These are phyloP conservation scores for Vespertilio murinus DNA, from an alignment of 2,797 vertebrate genomes.

Conservation along the genomic window DNA sequence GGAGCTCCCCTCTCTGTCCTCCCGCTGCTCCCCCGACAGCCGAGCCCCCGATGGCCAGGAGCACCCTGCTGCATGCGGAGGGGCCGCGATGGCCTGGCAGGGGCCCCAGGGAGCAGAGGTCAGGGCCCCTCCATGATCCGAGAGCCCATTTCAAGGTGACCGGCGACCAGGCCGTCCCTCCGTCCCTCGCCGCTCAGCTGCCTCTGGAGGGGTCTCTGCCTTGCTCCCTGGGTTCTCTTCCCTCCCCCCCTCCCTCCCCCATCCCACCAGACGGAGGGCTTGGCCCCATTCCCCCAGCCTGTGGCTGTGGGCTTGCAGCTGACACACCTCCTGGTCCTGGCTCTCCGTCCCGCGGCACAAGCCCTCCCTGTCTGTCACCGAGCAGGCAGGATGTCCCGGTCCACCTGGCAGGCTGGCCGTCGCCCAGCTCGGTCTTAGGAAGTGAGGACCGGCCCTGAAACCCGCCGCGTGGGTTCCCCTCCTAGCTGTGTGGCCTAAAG, in stretches of 20 bases:
- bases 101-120: neutral
- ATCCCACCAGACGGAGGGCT: constrained; percentile 72
- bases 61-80: neutral
- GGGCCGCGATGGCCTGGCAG: neutral
- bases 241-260: constrained; percentile 9
- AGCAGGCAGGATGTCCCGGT: constrained; percentile 67
- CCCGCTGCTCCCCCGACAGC: neutral
- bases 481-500: constrained; percentile 57
- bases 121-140: neutral
- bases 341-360: constrained; percentile 68
- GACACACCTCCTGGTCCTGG: constrained; percentile 77
- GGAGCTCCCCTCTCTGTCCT: neutral
- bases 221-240: neutral
- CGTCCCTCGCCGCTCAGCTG: neutral
- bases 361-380: constrained; percentile 79
- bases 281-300: constrained; percentile 73
- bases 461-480: constrained; percentile 41
- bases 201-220: neutral
- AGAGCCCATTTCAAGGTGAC: neutral
- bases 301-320: constrained; percentile 72
- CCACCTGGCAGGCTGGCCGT: constrained; percentile 77
- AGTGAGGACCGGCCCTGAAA: constrained; percentile 30
- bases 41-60: neutral
- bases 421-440: constrained; percentile 46
- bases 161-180: neutral